These are phyloP conservation scores for Bimastos eiseni DNA, from an alignment of 2,888 invertebrate species.

Conservation along the genomic window DNA sequence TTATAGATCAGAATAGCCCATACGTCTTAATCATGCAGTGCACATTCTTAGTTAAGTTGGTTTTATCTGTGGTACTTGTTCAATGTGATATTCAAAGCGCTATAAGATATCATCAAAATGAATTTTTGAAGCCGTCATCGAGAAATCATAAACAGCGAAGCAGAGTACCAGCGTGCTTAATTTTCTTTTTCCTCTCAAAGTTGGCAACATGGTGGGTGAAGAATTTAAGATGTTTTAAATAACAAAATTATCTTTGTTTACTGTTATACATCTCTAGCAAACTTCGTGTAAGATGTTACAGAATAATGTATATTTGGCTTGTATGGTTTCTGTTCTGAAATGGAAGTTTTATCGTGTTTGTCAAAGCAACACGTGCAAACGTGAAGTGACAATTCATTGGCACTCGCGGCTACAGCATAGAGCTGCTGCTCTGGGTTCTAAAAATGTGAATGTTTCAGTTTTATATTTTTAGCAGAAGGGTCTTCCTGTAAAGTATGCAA, in stretches of 20 bases:
- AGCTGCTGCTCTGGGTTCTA: too few relatives aligned
- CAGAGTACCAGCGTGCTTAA: neutral
- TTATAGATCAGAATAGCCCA: too few relatives aligned
- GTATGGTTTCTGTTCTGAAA: neutral
- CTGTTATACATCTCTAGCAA: neutral
- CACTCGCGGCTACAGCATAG: too few relatives aligned
- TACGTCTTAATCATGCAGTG: too few relatives aligned
- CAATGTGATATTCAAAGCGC: neutral
- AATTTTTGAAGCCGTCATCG: too few relatives aligned
- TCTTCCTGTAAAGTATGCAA: too few relatives aligned
- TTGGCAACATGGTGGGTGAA: neutral
- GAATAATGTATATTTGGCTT: neutral
- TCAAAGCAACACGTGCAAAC: neutral
- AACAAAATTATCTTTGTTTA: neutral
- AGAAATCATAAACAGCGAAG: neutral
- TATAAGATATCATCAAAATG: neutral
- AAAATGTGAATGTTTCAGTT: neutral
- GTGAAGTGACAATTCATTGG: neutral
- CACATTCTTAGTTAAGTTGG: too few relatives aligned
- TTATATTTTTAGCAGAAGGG: too few relatives aligned
- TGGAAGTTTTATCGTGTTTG: neutral
- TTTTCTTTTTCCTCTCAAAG: neutral
- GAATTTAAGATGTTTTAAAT: neutral
- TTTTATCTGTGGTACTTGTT: too few relatives aligned
- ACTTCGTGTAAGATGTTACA: neutral